These are phyloP conservation scores for Pipistrellus pygmaeus DNA, from an alignment of 2,797 vertebrate species.

Conservation along the genomic window DNA sequence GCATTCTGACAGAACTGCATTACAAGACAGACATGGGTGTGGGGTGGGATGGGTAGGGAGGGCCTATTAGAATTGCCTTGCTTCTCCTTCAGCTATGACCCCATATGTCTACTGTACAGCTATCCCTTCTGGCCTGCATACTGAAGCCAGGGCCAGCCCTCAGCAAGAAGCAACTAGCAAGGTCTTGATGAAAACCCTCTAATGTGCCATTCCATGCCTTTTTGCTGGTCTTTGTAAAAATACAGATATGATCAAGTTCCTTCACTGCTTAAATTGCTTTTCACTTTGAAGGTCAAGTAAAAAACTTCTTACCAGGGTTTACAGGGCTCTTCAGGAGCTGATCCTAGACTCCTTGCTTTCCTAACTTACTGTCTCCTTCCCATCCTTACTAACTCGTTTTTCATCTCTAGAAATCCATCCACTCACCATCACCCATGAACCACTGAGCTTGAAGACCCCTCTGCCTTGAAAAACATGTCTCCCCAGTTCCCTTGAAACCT, in stretches of 20 bases:
- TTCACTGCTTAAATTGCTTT: not conserved
- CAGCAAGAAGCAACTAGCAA: not conserved
- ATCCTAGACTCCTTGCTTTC: not conserved
- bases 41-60: not conserved
- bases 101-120: too few relatives aligned
- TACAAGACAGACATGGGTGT: not conserved
- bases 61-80: fast-evolving
- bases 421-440: not conserved
- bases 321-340: not conserved
- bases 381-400: not conserved
- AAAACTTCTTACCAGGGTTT: not conserved
- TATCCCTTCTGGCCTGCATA: not conserved
- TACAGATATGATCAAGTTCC: not conserved
- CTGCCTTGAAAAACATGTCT: not conserved
- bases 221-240: conserved; percentile 37
- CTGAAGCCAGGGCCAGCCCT: not conserved
- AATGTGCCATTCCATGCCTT: not conserved
- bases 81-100: not conserved
- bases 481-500: not conserved
- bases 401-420: not conserved
- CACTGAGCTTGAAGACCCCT: not conserved
- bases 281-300: not conserved
- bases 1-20: not conserved
- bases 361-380: not conserved
- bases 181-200: not conserved